Conservation (phyloP, 1,140 invertebrate species). For the Zaprionus ornatus region DNA sequence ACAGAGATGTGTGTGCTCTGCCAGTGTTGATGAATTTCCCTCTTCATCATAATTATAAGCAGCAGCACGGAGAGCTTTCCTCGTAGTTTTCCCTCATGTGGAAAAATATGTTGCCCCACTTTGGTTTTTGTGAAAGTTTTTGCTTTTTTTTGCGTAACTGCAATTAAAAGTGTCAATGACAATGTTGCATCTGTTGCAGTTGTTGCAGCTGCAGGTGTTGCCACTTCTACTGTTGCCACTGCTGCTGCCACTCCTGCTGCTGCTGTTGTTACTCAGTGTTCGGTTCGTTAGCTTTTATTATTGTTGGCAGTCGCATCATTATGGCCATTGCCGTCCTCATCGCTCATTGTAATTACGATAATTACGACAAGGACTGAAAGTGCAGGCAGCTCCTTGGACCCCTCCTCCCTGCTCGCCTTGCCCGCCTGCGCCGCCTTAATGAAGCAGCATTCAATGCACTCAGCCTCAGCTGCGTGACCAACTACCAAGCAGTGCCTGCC, state of each 20-base stretch:
- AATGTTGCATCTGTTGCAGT: slow-evolving; percentile 42
- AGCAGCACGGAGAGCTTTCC: slow-evolving; percentile 2
- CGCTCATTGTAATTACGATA: slow-evolving; percentile 79
- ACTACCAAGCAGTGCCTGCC: neutral
- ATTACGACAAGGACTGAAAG: slow-evolving; percentile 66
- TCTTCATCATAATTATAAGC: slow-evolving; percentile 76
- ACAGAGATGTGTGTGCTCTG: neutral
- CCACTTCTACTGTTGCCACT: neutral
- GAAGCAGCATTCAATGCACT: slow-evolving; percentile 70
- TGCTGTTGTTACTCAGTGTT: slow-evolving; percentile 36
- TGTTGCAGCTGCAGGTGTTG: slow-evolving; percentile 24
- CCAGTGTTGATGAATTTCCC: slow-evolving; percentile 50
- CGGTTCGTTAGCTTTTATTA: slow-evolving; percentile 73
- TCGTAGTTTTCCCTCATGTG: slow-evolving; percentile 46
- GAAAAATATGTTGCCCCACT: slow-evolving; percentile 63
- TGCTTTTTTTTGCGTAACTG: slow-evolving; percentile 42
- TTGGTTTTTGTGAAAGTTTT: slow-evolving; percentile 43
- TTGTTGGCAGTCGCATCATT: slow-evolving; percentile 53
- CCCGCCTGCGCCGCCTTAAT: slow-evolving; percentile 57
- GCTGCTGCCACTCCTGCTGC: slow-evolving; percentile 21
- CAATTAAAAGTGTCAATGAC: slow-evolving; percentile 77
- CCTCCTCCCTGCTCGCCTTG: neutral
- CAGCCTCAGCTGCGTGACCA: slow-evolving; percentile 19
- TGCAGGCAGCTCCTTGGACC: slow-evolving; percentile 47
- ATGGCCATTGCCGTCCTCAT: slow-evolving; percentile 59